Conservation (phyloP, 30 jellyfish, hydroid and myxozoan species). For the Turritopsis dohrnii region DNA sequence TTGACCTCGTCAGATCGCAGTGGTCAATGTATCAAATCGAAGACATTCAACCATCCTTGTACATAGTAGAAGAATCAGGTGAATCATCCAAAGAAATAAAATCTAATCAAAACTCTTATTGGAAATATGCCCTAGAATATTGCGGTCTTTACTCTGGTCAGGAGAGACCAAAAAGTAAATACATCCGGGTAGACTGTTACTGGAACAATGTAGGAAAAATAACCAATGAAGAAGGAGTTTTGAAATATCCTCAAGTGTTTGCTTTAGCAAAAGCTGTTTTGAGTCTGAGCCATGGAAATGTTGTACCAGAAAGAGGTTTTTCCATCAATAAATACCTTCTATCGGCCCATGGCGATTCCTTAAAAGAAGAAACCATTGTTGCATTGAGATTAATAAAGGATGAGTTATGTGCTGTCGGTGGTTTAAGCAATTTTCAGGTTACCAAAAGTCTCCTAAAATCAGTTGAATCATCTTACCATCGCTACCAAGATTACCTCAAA, state of each 20-base stretch:
- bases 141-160: neutral
- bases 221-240: neutral
- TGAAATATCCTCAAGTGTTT: neutral
- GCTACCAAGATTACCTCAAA: neutral
- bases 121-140: constrained; percentile 5
- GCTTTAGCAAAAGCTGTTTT: neutral
- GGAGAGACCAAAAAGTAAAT: neutral
- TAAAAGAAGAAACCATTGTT: neutral
- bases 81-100: neutral
- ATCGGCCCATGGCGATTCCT: neutral
- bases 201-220: neutral
- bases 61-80: neutral
- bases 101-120: too few species aligned
- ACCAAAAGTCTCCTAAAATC: neutral
- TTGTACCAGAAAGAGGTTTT: constrained; percentile 18
- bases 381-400: constrained; percentile 1
- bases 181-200: neutral
- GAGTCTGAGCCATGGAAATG: constrained; percentile 10
- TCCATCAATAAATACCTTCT: constrained; percentile 11
- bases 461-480: neutral
- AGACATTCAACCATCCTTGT: neutral
- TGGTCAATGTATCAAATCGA: constrained; percentile 6
- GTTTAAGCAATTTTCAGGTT: neutral
- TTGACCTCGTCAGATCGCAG: neutral
- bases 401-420: neutral